A percentile compares a stretch with the other conserved stretches of the same genome.
Conservation (phyloP, 92 coral and sea anemone genomes). For the Palythoa grandis region DNA sequence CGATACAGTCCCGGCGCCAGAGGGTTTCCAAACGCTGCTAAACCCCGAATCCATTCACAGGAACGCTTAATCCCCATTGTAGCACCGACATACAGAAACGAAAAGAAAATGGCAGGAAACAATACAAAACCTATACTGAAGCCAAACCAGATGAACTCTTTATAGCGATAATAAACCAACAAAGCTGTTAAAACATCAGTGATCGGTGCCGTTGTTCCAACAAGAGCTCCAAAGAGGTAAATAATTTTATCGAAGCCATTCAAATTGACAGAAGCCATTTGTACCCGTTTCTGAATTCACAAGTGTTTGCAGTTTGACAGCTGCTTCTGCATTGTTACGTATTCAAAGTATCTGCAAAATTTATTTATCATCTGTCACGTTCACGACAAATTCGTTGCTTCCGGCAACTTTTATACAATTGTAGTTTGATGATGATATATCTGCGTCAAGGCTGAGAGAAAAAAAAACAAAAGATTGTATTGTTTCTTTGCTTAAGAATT, state of each 20-base stretch:
- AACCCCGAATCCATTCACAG: neutral
- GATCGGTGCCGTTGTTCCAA: neutral
- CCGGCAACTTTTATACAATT: too few relatives aligned
- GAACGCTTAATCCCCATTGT: neutral
- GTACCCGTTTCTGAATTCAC: neutral
- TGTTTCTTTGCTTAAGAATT: too few relatives aligned
- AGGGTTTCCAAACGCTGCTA: constrained; percentile 4
- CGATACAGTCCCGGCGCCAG: constrained; percentile 1
- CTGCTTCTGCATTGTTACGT: neutral
- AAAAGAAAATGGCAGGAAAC: neutral
- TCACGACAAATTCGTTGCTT: too few relatives aligned
- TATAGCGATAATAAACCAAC: constrained; percentile 3
- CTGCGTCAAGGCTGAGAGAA: too few relatives aligned
- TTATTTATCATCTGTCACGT: neutral
- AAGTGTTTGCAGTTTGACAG: neutral
- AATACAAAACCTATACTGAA: neutral
- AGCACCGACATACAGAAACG: neutral
- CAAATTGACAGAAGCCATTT: constrained; percentile 6
- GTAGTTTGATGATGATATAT: too few relatives aligned
- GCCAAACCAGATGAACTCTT: constrained; percentile 17
- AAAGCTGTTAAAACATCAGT: constrained; percentile 6
- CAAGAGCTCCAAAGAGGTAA: neutral
- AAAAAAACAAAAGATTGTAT: too few relatives aligned
- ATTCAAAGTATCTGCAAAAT: neutral
- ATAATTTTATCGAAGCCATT: neutral